These are phyloP conservation scores for Lymantria dispar DNA, from an alignment of 2,888 invertebrate species.

Conservation along the genomic window DNA sequence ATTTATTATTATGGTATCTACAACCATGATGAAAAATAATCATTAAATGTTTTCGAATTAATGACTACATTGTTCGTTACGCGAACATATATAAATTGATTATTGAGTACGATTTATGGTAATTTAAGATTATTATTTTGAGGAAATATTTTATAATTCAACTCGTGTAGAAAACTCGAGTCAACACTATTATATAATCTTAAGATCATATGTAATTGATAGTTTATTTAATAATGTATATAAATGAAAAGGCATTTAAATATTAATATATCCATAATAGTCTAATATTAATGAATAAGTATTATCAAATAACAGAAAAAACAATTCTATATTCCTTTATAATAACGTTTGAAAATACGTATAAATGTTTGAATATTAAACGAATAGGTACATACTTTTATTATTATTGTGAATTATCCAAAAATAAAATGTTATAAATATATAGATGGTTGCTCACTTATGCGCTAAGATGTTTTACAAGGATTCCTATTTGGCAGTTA, in stretches of 20 bases:
- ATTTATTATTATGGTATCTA: conserved; percentile 45
- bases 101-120: conserved; percentile 32
- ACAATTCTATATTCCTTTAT: too few relatives aligned
- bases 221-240: too few relatives aligned
- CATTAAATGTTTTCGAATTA: conserved; percentile 30
- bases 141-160: conserved; percentile 32
- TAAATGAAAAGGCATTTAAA: conserved; percentile 7
- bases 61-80: conserved; percentile 26
- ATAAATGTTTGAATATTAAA: too few relatives aligned
- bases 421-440: conserved; percentile 13
- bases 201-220: conserved; percentile 4
- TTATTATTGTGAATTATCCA: conserved; percentile 3
- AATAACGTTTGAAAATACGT: too few relatives aligned
- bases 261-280: too few relatives aligned
- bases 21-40: conserved; percentile 37
- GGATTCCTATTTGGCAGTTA: conserved; percentile 78
- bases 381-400: not conserved
- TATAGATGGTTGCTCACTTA: conserved; percentile 54
- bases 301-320: too few relatives aligned
- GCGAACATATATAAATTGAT: conserved; percentile 26
- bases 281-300: too few relatives aligned
- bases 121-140: conserved; percentile 26
- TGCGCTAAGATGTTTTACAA: conserved; percentile 70
- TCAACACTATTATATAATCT: conserved; percentile 25
- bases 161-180: conserved; percentile 31